These are phyloP conservation scores for Pseudopleuronectes americanus DNA, from an alignment of 2,797 vertebrate genomes.

Conservation along the genomic window DNA sequence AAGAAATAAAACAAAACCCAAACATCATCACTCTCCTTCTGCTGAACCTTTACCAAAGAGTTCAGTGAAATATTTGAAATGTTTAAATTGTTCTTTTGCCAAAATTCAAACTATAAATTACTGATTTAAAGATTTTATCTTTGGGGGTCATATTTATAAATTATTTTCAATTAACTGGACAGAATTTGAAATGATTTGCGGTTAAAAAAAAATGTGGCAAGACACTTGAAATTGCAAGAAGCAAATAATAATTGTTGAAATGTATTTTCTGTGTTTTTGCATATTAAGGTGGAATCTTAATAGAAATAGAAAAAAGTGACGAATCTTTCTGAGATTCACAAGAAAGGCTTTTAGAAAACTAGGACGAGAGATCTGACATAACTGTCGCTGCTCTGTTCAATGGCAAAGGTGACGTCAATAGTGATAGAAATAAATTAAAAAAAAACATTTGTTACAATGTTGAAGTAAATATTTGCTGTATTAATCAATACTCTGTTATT, in stretches of 20 bases:
- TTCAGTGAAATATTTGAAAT: constrained; percentile 20
- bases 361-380: constrained; percentile 32
- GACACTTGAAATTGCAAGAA: neutral
- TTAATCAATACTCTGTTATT: constrained; percentile 59
- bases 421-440: constrained; percentile 78
- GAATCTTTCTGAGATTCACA: neutral
- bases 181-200: constrained; percentile 38
- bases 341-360: constrained; percentile 19
- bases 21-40: constrained; percentile 7
- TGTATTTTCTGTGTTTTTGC: neutral
- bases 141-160: constrained; percentile 33
- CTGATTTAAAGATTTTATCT: constrained; percentile 47
- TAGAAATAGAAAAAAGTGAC: constrained; percentile 16
- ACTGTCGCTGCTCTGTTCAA: constrained; percentile 20
- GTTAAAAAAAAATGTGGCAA: constrained; percentile 15
- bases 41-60: constrained; percentile 15
- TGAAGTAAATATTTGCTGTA: constrained; percentile 56
- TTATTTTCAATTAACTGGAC: constrained; percentile 28
- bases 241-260: constrained; percentile 2
- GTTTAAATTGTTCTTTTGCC: constrained; percentile 11
- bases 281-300: neutral
- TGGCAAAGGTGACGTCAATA: constrained; percentile 51
- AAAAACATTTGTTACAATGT: constrained; percentile 66
- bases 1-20: constrained; percentile 36
- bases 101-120: constrained; percentile 31